A percentile compares a stretch with the other conserved stretches of the same genome.
These are phyloP conservation scores for Rhynchotus rufescens DNA, from an alignment of 2,797 vertebrate genomes.

Conservation along the genomic window DNA sequence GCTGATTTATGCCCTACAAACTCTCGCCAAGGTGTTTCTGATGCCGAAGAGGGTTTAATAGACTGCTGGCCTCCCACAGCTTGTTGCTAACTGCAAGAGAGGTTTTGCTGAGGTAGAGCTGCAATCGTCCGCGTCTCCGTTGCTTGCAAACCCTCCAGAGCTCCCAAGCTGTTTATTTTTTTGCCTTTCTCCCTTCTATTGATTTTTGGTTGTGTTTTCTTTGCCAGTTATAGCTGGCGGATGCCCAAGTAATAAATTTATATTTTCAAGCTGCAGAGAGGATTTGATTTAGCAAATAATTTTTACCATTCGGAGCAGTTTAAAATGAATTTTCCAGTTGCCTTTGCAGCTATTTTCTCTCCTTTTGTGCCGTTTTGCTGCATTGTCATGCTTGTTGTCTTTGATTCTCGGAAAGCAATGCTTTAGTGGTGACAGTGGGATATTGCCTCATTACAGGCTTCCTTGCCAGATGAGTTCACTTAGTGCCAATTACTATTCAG, in stretches of 20 bases:
- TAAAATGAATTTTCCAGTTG: slow-evolving; percentile 50
- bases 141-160: neutral
- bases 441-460: slow-evolving; percentile 53
- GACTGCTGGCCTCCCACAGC: slow-evolving; percentile 59
- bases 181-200: slow-evolving; percentile 36
- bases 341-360: slow-evolving; percentile 37
- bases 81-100: slow-evolving; percentile 8
- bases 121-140: neutral
- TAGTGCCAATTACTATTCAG: slow-evolving; percentile 47
- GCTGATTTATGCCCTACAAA: slow-evolving; percentile 69
- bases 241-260: slow-evolving; percentile 13
- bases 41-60: slow-evolving; percentile 48
- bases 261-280: slow-evolving; percentile 46
- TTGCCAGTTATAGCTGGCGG: neutral
- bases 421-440: slow-evolving; percentile 55
- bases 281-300: slow-evolving; percentile 48
- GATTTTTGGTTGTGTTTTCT: slow-evolving; percentile 36
- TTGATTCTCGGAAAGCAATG: slow-evolving; percentile 40
- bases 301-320: slow-evolving; percentile 54
- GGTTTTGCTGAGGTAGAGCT: slow-evolving; percentile 43
- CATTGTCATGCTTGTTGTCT: slow-evolving; percentile 50
- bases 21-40: slow-evolving; percentile 66
- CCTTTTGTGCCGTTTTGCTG: slow-evolving; percentile 33
- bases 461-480: slow-evolving; percentile 43
- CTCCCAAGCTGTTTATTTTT: slow-evolving; percentile 24